Base-by-base conservation (phyloP, 2,888 invertebrate genomes). In the Choreutis nemorana region DNA sequence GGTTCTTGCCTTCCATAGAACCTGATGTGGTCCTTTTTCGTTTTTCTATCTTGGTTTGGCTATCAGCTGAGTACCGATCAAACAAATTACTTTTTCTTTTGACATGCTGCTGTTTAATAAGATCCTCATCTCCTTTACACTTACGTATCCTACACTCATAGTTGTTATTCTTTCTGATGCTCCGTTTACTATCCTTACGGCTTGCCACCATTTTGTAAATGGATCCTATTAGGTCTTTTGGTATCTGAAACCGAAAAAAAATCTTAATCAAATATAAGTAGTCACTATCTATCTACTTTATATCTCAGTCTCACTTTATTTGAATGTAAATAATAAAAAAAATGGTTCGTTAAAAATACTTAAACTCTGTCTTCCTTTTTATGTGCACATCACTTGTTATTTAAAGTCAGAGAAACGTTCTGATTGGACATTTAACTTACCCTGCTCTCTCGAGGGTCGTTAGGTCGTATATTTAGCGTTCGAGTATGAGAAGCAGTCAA, bases 361-460 rank as follows among this genome's bases (percentile, higher is more conserved):
- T n/a, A n/a, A n/a, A 9, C 5, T 9, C 10, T 5, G 6, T 5
- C 10, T 7, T 18, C 18, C 8, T 7, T 8, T 18, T 8, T 18
- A 7, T 18, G 18, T 18, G 8, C 18, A 7, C 6, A 7, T 7
- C 7, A 18, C 7, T 7, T 6, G 18, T 18, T 18, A 18, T 18
- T 18, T 18, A 23, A 23, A 23, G 6, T 12, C 9, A 26, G 12
- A 25, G 3, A 13, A 18, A 5, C 8, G 18, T 8, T 18, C 18
- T 6, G 8, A 6, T 18, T 8, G 5, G 5, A 18, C 18, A 8
- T 6, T 6, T 18, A 4, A 3, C 39, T 50, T 44, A 86, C 75
- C 48, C 90, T 82, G 31, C 82, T 87, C 46, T 92, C 92, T 29
- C 91, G 71, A 0, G 91, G 91, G 60, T 93, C 91, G 48, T 92